These are phyloP conservation scores for Neoarius graeffei DNA, from an alignment of 2,113 vertebrate genomes.

Conservation along the genomic window DNA sequence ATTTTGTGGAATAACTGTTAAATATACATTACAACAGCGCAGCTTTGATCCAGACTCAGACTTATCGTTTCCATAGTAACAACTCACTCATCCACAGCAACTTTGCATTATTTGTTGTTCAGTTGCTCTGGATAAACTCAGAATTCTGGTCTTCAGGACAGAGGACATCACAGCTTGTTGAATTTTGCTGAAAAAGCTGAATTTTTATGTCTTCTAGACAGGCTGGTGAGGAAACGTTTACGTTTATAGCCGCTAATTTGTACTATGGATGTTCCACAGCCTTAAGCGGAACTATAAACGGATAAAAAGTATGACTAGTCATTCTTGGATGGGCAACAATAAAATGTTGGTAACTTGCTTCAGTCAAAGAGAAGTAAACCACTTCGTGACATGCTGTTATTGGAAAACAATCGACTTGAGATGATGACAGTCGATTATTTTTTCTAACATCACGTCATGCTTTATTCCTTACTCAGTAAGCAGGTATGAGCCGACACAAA, in stretches of 20 bases:
- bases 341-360: background rate
- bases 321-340: background rate
- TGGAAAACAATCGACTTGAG: background rate
- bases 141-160: background rate
- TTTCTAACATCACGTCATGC: background rate
- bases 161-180: background rate
- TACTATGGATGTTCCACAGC: no score
- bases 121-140: background rate
- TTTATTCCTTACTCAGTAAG: background rate
- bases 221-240: background rate
- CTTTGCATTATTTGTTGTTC: no score
- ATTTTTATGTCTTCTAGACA: no score
- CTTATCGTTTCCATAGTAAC: background rate
- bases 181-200: background rate
- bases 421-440: background rate
- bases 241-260: background rate
- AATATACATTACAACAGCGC: background rate
- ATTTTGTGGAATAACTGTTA: no score
- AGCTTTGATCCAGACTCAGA: background rate
- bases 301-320: background rate
- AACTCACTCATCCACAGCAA: background rate
- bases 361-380: background rate
- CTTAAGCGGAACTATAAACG: background rate
- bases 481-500: no score
- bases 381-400: background rate